Percentiles rank a stretch among this genome's conserved stretches.
These are phyloP conservation scores for Arvicanthis niloticus DNA, from an alignment of 2,113 vertebrate species.

Conservation along the genomic window DNA sequence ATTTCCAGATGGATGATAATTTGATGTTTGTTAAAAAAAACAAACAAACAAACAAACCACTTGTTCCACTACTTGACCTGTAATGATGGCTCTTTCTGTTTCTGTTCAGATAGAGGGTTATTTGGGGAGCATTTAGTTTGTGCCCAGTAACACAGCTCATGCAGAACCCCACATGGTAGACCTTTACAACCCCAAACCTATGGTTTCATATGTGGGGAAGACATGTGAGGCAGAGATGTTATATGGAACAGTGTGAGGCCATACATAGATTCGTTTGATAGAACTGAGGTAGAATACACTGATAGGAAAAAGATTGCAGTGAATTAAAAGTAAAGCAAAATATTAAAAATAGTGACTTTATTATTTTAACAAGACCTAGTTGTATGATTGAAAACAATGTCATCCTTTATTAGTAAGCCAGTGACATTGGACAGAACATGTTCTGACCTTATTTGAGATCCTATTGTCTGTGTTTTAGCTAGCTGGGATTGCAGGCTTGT, in stretches of 20 bases:
- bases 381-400: not conserved
- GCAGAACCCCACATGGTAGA: not conserved
- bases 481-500: not conserved
- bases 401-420: not conserved
- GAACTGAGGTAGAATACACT: conserved; percentile 19
- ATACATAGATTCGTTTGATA: not conserved
- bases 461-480: not conserved
- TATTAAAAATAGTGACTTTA: not conserved
- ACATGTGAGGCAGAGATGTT: not conserved
- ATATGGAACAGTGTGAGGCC: not conserved
- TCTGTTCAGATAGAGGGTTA: not conserved
- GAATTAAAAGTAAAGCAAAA: not conserved
- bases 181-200: not conserved
- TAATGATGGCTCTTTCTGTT: conserved; percentile 26
- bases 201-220: not conserved
- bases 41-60: not conserved
- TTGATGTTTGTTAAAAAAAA: conserved; percentile 54
- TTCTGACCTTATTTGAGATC: not conserved
- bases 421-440: not conserved
- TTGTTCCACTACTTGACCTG: conserved; percentile 56
- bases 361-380: not conserved
- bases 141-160: not conserved
- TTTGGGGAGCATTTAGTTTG: not conserved
- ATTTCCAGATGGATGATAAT: conserved; percentile 62
- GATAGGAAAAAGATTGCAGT: not conserved